phyloP scores from a whole-genome alignment of 2,888 invertebrate species.

The Xylota segnis region DNA sequence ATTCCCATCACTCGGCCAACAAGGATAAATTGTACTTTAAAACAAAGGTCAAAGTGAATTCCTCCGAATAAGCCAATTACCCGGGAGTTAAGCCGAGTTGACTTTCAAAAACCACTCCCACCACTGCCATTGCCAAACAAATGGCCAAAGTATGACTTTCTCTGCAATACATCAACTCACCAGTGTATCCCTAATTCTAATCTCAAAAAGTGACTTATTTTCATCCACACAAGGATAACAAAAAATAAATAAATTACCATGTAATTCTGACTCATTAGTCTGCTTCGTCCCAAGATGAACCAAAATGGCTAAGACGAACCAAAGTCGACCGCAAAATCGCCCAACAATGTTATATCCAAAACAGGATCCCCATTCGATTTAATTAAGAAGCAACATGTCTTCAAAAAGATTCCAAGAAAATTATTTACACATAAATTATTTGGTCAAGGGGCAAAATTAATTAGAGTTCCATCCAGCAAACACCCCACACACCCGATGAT shows the following conservation, averaged over 20 bases:
- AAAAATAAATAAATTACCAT: conserved; percentile 61
- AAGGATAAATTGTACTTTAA: conserved; percentile 38
- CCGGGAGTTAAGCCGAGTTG: conserved; percentile 26
- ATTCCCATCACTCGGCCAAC: neutral
- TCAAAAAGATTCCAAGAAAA: conserved; percentile 70
- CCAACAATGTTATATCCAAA: conserved; percentile 45
- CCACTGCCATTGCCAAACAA: conserved; percentile 37
- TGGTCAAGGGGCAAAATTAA: conserved; percentile 74
- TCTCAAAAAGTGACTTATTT: conserved; percentile 49
- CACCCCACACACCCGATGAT: conserved; percentile 7
- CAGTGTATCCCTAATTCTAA: conserved; percentile 3
- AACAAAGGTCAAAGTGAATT: neutral
- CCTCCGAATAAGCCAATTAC: conserved; percentile 43
- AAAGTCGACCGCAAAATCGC: conserved; percentile 48
- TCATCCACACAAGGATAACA: conserved; percentile 46
- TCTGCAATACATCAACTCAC: conserved; percentile 38
- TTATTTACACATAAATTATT: conserved; percentile 74
- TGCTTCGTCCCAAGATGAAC: neutral
- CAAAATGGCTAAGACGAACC: neutral
- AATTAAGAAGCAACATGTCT: conserved; percentile 77
- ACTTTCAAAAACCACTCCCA: conserved; percentile 44
- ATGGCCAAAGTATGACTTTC: conserved; percentile 3
- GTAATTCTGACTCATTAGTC: conserved; percentile 57
- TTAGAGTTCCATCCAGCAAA: conserved; percentile 42
- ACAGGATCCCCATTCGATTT: conserved; percentile 56